Evolutionary conservation across 2,888 invertebrate genomes (phyloP), one percentile per base, ranked within the genome.

Genomic region (Chironomus tentans): DNA sequence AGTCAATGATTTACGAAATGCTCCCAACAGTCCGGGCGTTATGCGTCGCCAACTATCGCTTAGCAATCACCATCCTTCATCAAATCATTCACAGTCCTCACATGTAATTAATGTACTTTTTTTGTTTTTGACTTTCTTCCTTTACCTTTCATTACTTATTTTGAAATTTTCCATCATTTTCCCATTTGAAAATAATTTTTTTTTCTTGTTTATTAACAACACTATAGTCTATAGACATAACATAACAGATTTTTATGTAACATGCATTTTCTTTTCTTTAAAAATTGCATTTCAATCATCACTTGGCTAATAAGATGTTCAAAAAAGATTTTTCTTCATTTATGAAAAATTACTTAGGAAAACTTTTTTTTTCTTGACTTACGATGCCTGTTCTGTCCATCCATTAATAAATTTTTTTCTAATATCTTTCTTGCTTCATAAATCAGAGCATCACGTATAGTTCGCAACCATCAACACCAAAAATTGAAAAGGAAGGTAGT

Each of bases 21-120:
- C 92, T 80, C 94, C 94, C 0, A 93, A 94, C 2, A 94, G 94
- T 78, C 94, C 95, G 4, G 90, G 90, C 78, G 87, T 92, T 4
- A 84, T 91, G 28, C 87, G 92, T 6, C 87, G 90, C 50, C 74
- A 74, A 47, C 15, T 74, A 12, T 81, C 82, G 79, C 81, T 82
- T 3, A 81, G 83, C 28, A 83, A 78, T 80, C 82, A 80, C 81
- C 12, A 82, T 81, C 77, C 81, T 81, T 74, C 68, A 47, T 50
- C 76, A 22, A 50, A 62, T 46, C 71, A 77, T 62, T 78, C 78
- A 77, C 78, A 77, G 62, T 24, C 65, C 65, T 72, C 72, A 62
- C 76, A 76, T 76, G 76, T 76, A 76, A 76, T 77, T 48, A 76
- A 22, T 76, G 48, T 76, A 21, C 24, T 48, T 18, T 48, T 70